phyloP scores from a whole-genome alignment of 2,888 invertebrate species.

The Ellobium chinense region DNA sequence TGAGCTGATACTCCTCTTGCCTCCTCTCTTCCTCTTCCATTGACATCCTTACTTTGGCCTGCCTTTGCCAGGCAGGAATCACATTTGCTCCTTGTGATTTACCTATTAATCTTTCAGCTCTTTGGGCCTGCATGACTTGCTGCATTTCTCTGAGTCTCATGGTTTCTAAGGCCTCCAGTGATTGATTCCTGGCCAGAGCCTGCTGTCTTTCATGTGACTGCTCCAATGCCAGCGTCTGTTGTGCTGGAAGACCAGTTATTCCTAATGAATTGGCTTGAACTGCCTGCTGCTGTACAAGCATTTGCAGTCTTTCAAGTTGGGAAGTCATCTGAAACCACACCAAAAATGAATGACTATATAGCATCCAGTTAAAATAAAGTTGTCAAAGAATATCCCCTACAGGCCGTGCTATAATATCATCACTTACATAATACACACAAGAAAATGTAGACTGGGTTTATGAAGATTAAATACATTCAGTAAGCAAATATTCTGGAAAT shows the following conservation, averaged over 20 bases:
- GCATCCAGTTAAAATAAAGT: too few relatives aligned
- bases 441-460: too few relatives aligned
- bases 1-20: background rate
- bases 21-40: background rate
- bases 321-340: conserved; percentile 33
- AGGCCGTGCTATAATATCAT: too few relatives aligned
- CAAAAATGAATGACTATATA: too few relatives aligned
- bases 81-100: background rate
- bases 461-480: too few relatives aligned
- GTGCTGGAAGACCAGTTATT: background rate
- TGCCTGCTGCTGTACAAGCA: background rate
- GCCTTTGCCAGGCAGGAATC: background rate
- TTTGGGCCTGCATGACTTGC: background rate
- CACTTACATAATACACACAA: too few relatives aligned
- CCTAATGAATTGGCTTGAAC: conserved; percentile 10
- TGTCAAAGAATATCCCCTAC: too few relatives aligned
- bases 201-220: background rate
- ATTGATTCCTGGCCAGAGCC: conserved; percentile 3
- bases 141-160: background rate
- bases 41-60: background rate
- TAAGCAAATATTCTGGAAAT: too few relatives aligned
- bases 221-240: background rate
- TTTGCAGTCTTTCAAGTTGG: conserved; percentile 27
- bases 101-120: background rate
- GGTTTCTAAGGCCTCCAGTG: background rate